phyloP scores from a whole-genome alignment of 2,797 vertebrate genomes.

The Ptychobarbus kaznakovi region DNA sequence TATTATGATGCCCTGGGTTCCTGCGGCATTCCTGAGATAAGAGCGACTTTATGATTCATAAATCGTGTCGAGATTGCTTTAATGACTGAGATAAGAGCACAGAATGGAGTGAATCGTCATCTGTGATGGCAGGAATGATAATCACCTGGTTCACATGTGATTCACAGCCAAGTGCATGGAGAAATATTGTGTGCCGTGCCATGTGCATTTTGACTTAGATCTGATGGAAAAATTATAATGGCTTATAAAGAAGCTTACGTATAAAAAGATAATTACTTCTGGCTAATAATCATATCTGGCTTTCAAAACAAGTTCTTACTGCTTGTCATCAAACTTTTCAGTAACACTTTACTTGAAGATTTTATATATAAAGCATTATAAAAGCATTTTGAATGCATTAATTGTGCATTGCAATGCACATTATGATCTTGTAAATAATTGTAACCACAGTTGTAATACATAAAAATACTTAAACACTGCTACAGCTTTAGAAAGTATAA shows the following conservation, averaged over 20 bases:
- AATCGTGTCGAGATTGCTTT: constrained; percentile 59
- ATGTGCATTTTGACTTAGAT: constrained; percentile 6
- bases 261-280: neutral
- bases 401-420: neutral
- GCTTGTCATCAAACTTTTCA: neutral
- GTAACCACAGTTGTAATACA: neutral
- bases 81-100: constrained; percentile 55
- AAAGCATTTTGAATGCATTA: neutral
- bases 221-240: neutral
- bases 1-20: constrained; percentile 43
- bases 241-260: neutral
- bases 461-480: neutral
- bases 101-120: constrained; percentile 42
- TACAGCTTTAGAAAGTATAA: neutral
- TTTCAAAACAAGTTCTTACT: neutral
- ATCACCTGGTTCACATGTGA: constrained; percentile 52
- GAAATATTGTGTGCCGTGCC: constrained; percentile 37
- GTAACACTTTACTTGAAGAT: neutral
- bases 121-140: constrained; percentile 49
- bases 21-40: constrained; percentile 54
- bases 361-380: neutral
- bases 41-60: constrained; percentile 56
- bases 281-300: neutral
- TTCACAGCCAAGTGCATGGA: constrained; percentile 16
- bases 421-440: neutral